Conservation (phyloP, 2,888 invertebrate genomes). For the Hedychridium roseum region DNA sequence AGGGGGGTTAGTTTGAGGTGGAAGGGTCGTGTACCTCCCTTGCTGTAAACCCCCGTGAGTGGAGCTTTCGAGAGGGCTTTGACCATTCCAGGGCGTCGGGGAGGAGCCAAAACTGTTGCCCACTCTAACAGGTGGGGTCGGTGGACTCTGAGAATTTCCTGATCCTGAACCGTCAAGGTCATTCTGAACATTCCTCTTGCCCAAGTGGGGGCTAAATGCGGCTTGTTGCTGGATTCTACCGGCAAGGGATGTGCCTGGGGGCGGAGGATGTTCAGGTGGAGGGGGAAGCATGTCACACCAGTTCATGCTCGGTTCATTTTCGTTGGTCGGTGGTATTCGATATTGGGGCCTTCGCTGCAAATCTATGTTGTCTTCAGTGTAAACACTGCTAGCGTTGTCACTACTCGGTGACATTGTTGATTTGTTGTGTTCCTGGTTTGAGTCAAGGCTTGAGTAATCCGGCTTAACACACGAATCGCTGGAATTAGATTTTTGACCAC, state of each 20-base stretch:
- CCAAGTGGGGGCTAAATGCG: constrained; percentile 56
- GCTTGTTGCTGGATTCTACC: constrained; percentile 41
- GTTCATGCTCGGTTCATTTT: constrained; percentile 58
- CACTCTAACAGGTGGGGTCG: constrained; percentile 55
- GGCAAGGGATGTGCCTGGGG: constrained; percentile 54
- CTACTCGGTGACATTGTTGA: constrained; percentile 61
- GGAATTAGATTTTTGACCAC: constrained; percentile 60
- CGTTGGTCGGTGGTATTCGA: constrained; percentile 25
- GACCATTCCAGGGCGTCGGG: constrained; percentile 55
- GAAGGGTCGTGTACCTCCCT: constrained; percentile 56
- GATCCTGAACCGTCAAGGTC: constrained; percentile 52
- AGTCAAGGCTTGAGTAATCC: constrained; percentile 61
- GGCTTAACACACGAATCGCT: constrained; percentile 62
- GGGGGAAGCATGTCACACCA: constrained; percentile 74
- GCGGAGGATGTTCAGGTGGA: constrained; percentile 70
- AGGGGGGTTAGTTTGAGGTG: constrained; percentile 60
- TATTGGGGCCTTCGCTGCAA: constrained; percentile 47
- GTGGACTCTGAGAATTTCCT: constrained; percentile 56
- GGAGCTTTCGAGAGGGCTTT: constrained; percentile 30
- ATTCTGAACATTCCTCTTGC: constrained; percentile 51
- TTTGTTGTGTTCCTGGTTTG: constrained; percentile 59
- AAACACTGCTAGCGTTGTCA: constrained; percentile 59
- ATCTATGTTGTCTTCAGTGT: constrained; percentile 54
- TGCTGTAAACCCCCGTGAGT: constrained; percentile 43
- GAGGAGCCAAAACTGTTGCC: constrained; percentile 49